Evolutionary conservation across 1,140 invertebrate species (phyloP).

Genomic region (silkworm (Bombyx mori)): ASM3026992v2 NC_085119.1:5331001-5331500

Average conservation of each 20-base stretch:
- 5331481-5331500: too few relatives aligned
- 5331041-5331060: slow-evolving; percentile 47
- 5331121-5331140: background rate
- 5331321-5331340: slow-evolving; percentile 30
- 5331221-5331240: slow-evolving; percentile 15
- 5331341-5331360: slow-evolving; percentile 37
- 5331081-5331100: slow-evolving; percentile 7
- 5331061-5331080: slow-evolving; percentile 25
- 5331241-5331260: slow-evolving; percentile 27
- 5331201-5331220: slow-evolving; percentile 19
- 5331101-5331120: background rate
- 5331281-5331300: slow-evolving; percentile 35
- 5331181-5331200: background rate
- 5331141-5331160: too few relatives aligned
- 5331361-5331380: too few relatives aligned
- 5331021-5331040: slow-evolving; percentile 56
- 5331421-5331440: too few relatives aligned
- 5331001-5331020: slow-evolving; percentile 70
- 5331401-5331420: too few relatives aligned
- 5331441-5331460: too few relatives aligned
- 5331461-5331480: too few relatives aligned
- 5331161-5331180: too few relatives aligned
- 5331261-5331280: slow-evolving; percentile 32
- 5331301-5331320: slow-evolving; percentile 26
- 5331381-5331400: too few relatives aligned